These are phyloP conservation scores for Troides helena DNA, from an alignment of 2,888 invertebrate genomes.

Conservation along the genomic window DNA sequence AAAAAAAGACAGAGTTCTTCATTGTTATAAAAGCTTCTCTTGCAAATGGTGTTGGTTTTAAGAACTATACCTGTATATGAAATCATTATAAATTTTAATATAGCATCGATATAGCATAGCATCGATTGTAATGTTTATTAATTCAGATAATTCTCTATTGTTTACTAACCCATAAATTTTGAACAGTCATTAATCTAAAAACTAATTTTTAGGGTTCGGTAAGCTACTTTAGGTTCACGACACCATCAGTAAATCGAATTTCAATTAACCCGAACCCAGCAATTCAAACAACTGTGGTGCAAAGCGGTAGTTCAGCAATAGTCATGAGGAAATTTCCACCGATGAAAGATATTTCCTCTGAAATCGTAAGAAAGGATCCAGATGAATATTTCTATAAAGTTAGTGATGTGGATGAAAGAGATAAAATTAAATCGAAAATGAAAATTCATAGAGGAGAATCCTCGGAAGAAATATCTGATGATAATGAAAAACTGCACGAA, in stretches of 20 bases:
- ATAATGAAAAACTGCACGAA: conserved; percentile 5
- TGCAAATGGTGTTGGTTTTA: too few species aligned
- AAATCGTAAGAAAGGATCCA: conserved; percentile 16
- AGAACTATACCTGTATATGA: too few species aligned
- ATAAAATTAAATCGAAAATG: conserved; percentile 32
- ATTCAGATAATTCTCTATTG: not conserved
- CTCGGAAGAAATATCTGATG: not conserved
- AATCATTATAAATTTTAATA: too few species aligned
- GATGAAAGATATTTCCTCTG: conserved; percentile 24
- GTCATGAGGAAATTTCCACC: conserved; percentile 49
- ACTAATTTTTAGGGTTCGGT: conserved; percentile 11
- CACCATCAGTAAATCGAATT: conserved; percentile 32
- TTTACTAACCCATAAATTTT: not conserved
- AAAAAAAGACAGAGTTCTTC: too few species aligned
- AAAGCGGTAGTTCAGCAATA: conserved; percentile 46
- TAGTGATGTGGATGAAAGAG: conserved; percentile 20
- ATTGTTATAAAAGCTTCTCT: too few species aligned
- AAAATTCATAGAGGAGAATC: conserved; percentile 23
- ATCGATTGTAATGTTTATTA: too few species aligned
- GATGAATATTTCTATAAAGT: conserved; percentile 30
- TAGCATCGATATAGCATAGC: too few species aligned
- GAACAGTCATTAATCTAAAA: not conserved
- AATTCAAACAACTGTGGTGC: conserved; percentile 40
- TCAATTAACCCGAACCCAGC: conserved; percentile 40
- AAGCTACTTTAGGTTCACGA: conserved; percentile 33